These are phyloP conservation scores for Micromys minutus DNA, from an alignment of 2,113 vertebrate genomes.

Conservation along the genomic window DNA sequence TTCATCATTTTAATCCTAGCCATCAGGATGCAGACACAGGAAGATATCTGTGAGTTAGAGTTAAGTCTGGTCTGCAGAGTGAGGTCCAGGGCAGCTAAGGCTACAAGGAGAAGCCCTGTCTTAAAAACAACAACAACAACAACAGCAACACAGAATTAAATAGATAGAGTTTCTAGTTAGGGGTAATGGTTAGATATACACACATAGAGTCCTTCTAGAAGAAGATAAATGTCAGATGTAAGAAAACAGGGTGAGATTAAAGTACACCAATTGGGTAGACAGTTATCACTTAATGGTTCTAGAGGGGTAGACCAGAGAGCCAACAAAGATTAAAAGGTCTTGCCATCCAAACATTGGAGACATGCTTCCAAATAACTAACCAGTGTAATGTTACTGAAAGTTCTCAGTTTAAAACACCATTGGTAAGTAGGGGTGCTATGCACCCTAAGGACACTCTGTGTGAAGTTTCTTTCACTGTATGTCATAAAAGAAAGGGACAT, in stretches of 20 bases:
- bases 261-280: background rate
- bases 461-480: background rate
- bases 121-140: background rate
- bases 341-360: background rate
- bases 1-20: background rate
- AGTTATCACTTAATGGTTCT: background rate
- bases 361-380: background rate
- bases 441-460: background rate
- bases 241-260: background rate
- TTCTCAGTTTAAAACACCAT: conserved; percentile 15
- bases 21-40: background rate
- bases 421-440: background rate
- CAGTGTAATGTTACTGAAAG: background rate
- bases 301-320: background rate
- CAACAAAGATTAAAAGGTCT: background rate
- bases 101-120: background rate
- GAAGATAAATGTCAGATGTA: background rate
- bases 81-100: background rate
- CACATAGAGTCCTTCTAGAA: background rate
- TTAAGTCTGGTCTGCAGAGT: background rate
- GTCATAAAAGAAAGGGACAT: background rate
- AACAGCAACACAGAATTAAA: background rate
- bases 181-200: background rate
- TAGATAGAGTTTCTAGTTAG: background rate
- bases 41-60: background rate